Evolutionary conservation across 2,797 vertebrate species (phyloP), one percentile per base, ranked within the genome.

Genomic region (Typhlichthys eigenmanni): DNA sequence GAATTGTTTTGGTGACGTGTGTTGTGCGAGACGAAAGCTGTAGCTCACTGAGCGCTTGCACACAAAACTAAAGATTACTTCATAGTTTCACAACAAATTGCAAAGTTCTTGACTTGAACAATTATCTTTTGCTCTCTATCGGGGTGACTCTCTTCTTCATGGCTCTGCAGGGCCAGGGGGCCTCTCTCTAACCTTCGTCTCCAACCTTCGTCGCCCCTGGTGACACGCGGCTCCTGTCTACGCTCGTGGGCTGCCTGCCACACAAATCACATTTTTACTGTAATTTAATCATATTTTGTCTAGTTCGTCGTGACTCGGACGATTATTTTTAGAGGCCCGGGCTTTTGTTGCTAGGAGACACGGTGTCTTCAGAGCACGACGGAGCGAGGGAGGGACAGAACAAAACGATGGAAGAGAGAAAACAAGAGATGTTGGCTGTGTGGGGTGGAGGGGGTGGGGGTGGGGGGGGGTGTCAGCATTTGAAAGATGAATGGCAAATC

Each of bases 261-360:
- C 72, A 76, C 58, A 0, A 51, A 79, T 79, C 73, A 80, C 68
- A 68, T 71, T 68, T 73, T 87, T 85, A 72, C 52, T 78, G 58
- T 78, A 64, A 78, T 76, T 66, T 69, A 88, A 80, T 87, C 81
- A 82, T 82, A 79, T 88, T 88, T 86, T 77, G 80, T 73, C 72
- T 85, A 75, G 64, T 87, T 85, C 63, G 84, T 85, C 86, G 85
- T 84, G 87, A 88, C 84, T 88, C 66, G 10, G 69, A 56, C 69
- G 49, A 84, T 84, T 92, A 92, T 92, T 93, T 92, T 89, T 92
- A 91, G 90, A 66, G 76, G 82, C 79, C 74, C 89, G 91, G 88
- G 89, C 87, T 88, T 87, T 85, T 79, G 92, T 93, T 93, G 92
- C 92, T 92, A 93, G 85, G 92, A 88, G 87, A 93, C 24, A 29